Evolutionary conservation across 2,888 invertebrate genomes (phyloP).

Genomic region (Cephus runcator): DNA sequence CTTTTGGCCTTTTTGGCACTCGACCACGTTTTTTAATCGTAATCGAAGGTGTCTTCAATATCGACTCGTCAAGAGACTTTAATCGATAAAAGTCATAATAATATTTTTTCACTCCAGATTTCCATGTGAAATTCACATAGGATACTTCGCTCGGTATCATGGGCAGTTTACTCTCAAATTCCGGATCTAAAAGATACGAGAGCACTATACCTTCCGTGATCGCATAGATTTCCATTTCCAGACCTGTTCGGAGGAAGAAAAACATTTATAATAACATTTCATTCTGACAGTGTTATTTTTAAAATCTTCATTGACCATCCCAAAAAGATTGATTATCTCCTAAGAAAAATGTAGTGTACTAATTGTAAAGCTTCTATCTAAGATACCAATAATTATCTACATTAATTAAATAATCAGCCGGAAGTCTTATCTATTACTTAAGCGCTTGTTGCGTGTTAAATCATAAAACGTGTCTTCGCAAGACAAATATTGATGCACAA

Average conservation of each 20-base stretch:
- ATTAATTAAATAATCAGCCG: background rate
- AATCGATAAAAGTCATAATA: constrained; percentile 88
- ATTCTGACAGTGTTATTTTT: background rate
- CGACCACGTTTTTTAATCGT: constrained; percentile 88
- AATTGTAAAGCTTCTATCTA: background rate
- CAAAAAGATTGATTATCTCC: background rate
- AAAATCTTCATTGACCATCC: background rate
- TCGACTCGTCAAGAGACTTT: constrained; percentile 84
- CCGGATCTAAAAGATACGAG: constrained; percentile 88
- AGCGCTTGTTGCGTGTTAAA: background rate
- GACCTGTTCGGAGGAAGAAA: constrained; percentile 68
- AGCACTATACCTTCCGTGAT: constrained; percentile 88
- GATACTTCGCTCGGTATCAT: constrained; percentile 93
- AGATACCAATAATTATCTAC: background rate
- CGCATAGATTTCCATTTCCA: constrained; percentile 89
- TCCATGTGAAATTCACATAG: constrained; percentile 92
- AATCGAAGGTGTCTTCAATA: constrained; percentile 86
- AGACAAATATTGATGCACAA: background rate
- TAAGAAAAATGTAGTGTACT: background rate
- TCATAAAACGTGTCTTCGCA: background rate
- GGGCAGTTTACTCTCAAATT: constrained; percentile 89
- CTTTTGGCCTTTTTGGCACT: constrained; percentile 87
- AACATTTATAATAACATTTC: background rate
- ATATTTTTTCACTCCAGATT: constrained; percentile 82
- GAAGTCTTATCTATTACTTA: background rate